phyloP scores from a whole-genome alignment of 2,113 vertebrate species.

The Thalassarche chlororhynchos region DNA sequence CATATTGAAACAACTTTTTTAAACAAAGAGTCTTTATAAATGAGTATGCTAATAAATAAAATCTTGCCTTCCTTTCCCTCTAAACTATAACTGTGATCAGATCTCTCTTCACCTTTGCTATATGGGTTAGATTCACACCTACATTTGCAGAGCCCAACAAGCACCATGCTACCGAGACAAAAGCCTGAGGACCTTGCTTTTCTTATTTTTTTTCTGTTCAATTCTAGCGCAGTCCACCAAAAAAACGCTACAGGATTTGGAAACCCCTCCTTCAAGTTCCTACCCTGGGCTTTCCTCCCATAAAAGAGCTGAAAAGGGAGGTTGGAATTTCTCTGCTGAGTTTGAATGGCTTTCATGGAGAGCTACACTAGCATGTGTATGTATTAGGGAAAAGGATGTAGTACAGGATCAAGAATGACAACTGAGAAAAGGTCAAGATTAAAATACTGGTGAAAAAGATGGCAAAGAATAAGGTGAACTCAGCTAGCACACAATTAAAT shows the following conservation, averaged over 20 bases:
- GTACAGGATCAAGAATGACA: not conserved
- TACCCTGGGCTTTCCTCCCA: not conserved
- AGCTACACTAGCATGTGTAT: rapidly evolving
- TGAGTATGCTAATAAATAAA: not conserved
- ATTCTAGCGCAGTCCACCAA: not conserved
- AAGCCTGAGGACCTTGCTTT: not conserved
- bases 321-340: not conserved
- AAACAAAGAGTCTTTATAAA: not conserved
- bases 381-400: not conserved
- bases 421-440: not conserved
- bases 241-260: not conserved
- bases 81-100: not conserved
- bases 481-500: not conserved
- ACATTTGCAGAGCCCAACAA: not conserved
- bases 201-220: not conserved
- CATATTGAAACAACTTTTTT: not conserved
- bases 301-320: not conserved
- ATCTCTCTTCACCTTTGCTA: not conserved
- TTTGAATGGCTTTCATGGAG: not conserved
- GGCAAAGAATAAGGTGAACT: not conserved
- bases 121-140: not conserved
- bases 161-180: not conserved
- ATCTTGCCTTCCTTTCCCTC: not conserved
- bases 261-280: not conserved
- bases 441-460: not conserved